Evolutionary conservation across 2,888 invertebrate species (phyloP).

Genomic region (Sepiola atlantica): DNA sequence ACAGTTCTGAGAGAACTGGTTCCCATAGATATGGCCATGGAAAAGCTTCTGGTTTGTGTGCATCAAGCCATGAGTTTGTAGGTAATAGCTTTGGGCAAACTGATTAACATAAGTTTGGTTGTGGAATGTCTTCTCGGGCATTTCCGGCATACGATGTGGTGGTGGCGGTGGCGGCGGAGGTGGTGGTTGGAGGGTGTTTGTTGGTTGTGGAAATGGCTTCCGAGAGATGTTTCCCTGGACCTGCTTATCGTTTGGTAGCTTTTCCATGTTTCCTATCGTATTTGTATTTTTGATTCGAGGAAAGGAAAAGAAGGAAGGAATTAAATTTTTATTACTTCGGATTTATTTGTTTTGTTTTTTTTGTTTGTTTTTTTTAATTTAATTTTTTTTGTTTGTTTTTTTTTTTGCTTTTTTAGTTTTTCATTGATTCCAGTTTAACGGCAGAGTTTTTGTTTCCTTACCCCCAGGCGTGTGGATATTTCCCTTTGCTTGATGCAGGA

Average conservation of each 20-base stretch:
- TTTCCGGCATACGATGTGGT: slow-evolving; percentile 40
- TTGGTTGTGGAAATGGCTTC: slow-evolving; percentile 2
- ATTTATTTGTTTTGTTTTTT: neutral
- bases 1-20: slow-evolving; percentile 44
- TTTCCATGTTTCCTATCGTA: slow-evolving; percentile 39
- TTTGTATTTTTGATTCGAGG: neutral
- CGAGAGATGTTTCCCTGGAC: slow-evolving; percentile 44
- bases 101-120: slow-evolving; percentile 43
- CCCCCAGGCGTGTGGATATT: slow-evolving; percentile 6
- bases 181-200: slow-evolving; percentile 39
- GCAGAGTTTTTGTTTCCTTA: slow-evolving; percentile 4
- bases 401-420: neutral
- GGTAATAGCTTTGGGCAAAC: slow-evolving; percentile 42
- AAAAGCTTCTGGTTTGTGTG: slow-evolving; percentile 42
- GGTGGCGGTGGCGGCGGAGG: neutral
- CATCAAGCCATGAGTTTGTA: slow-evolving; percentile 41
- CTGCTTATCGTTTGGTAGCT: slow-evolving; percentile 23
- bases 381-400: too few relatives aligned
- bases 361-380: neutral
- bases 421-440: neutral
- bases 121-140: slow-evolving; percentile 4
- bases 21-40: slow-evolving; percentile 41
- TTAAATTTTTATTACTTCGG: neutral
- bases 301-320: neutral
- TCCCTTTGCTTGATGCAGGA: slow-evolving; percentile 7